Conservation (phyloP, 2,113 vertebrate species). For the Tachysurus vachellii region DNA sequence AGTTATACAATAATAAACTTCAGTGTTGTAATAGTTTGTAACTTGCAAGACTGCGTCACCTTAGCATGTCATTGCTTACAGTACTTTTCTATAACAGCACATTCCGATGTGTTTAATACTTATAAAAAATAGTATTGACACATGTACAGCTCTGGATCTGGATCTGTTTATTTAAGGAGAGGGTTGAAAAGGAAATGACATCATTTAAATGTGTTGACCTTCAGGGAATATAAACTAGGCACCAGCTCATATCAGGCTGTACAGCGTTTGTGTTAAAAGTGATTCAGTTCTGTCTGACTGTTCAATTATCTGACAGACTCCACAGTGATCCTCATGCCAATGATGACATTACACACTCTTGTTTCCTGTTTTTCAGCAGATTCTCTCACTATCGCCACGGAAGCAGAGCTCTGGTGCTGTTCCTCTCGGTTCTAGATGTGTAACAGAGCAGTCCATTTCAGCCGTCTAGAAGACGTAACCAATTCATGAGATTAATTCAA, state of each 20-base stretch:
- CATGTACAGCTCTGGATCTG: background rate
- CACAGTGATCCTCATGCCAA: conserved; percentile 25
- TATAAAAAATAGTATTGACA: background rate
- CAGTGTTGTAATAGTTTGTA: background rate
- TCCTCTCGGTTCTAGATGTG: background rate
- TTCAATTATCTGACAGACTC: background rate
- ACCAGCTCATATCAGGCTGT: background rate
- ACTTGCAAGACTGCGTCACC: background rate
- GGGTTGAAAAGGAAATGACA: background rate
- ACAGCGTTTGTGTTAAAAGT: background rate
- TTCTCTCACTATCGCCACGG: conserved; percentile 19
- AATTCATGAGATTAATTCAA: background rate
- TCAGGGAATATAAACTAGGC: background rate
- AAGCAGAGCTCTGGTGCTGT: conserved; percentile 12
- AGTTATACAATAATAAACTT: background rate
- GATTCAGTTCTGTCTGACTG: background rate
- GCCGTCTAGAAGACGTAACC: background rate
- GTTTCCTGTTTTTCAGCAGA: conserved; percentile 35
- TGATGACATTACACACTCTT: conserved; percentile 9
- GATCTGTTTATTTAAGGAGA: background rate
- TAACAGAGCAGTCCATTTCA: background rate
- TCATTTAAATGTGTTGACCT: background rate
- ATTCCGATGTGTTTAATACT: background rate
- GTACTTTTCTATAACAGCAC: background rate
- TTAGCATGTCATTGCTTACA: background rate